These are phyloP conservation scores for Desoria tigrina DNA, from an alignment of 2,888 invertebrate genomes.

Conservation along the genomic window DNA sequence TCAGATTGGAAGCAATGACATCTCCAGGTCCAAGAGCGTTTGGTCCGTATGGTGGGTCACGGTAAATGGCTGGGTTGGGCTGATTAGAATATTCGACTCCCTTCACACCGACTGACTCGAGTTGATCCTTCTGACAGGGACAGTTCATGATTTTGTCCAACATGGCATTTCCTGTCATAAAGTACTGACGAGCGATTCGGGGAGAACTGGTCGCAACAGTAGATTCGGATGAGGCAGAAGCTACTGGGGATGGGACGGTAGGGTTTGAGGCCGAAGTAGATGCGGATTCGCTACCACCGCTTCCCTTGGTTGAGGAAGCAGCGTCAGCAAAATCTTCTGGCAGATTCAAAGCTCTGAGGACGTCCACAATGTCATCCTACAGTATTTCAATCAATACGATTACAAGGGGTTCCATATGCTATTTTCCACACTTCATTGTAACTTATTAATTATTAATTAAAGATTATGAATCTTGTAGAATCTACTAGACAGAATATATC, in stretches of 20 bases:
- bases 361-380: constrained; percentile 53
- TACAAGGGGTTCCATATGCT: too few relatives aligned
- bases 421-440: too few relatives aligned
- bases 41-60: constrained; percentile 54
- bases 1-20: constrained; percentile 53
- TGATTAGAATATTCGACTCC: constrained; percentile 53
- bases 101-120: constrained; percentile 53
- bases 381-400: too few relatives aligned
- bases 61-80: constrained; percentile 53
- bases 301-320: constrained; percentile 25
- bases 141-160: constrained; percentile 54
- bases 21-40: constrained; percentile 54
- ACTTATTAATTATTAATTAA: too few relatives aligned
- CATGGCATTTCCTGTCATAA: constrained; percentile 54
- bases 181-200: constrained; percentile 52
- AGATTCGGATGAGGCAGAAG: constrained; percentile 41
- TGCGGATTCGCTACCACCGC: constrained; percentile 6
- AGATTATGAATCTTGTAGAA: too few relatives aligned
- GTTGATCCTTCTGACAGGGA: constrained; percentile 53
- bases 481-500: too few relatives aligned
- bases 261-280: constrained; percentile 30
- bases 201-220: constrained; percentile 44
- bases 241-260: constrained; percentile 46
- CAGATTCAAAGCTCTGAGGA: constrained; percentile 53
- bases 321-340: constrained; percentile 53